Evolutionary conservation across 2,797 vertebrate species (phyloP).

Genomic region (Myotis vivesi): DNA sequence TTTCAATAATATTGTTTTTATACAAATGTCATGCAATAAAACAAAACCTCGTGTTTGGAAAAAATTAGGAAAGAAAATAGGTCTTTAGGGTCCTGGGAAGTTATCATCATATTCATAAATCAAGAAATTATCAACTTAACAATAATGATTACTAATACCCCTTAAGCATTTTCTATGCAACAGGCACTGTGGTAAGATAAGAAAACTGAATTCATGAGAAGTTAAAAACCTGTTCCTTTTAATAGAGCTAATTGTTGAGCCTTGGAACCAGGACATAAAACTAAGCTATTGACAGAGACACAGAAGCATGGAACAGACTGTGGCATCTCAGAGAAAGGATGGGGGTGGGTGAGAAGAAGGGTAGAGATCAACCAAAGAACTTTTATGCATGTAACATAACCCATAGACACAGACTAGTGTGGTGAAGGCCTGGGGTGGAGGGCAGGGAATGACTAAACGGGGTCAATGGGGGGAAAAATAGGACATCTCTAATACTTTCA

Average conservation of each 20-base stretch:
- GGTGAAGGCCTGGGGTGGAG: too few relatives aligned
- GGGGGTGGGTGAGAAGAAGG: too few relatives aligned
- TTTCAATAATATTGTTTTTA: conserved; percentile 81
- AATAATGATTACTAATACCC: neutral
- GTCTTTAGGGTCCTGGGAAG: neutral
- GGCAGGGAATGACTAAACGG: too few relatives aligned
- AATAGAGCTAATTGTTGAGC: neutral
- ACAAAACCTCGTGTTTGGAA: conserved; percentile 77
- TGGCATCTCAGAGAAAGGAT: too few relatives aligned
- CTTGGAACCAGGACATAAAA: neutral
- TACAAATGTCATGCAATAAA: conserved; percentile 85
- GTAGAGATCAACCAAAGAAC: too few relatives aligned
- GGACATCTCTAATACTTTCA: too few relatives aligned
- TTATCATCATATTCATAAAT: neutral
- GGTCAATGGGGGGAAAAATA: too few relatives aligned
- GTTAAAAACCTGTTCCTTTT: neutral
- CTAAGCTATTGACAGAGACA: neutral
- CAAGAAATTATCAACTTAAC: conserved; percentile 11
- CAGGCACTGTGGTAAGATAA: neutral
- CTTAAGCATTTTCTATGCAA: neutral
- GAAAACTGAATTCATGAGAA: neutral
- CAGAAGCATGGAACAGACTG: too few relatives aligned
- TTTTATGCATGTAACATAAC: too few relatives aligned
- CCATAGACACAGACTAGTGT: too few relatives aligned
- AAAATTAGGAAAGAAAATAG: neutral